These are phyloP conservation scores for Eristalinus sepulchralis DNA, from an alignment of 2,888 invertebrate genomes.

Conservation along the genomic window DNA sequence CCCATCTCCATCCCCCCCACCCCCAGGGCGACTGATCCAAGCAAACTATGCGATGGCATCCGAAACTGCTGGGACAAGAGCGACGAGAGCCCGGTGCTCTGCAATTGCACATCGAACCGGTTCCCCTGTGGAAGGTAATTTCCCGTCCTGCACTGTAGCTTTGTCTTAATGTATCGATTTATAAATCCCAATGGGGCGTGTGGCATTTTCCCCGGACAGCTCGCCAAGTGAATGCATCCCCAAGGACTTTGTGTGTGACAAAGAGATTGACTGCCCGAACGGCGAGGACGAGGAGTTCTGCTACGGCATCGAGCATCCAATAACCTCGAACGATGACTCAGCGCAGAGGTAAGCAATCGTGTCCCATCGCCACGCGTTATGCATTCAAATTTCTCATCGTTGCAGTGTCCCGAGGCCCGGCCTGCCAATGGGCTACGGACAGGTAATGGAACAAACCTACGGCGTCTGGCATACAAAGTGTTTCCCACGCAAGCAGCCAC, in stretches of 20 bases:
- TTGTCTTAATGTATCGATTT: not conserved
- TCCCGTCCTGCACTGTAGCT: not conserved
- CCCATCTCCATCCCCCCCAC: not conserved
- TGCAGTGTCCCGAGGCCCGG: constrained; percentile 41
- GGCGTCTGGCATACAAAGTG: constrained; percentile 89
- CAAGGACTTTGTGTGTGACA: constrained; percentile 89
- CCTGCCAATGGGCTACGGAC: constrained; percentile 81
- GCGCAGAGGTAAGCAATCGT: constrained; percentile 65
- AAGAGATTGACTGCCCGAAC: constrained; percentile 86
- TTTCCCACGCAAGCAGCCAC: constrained; percentile 83
- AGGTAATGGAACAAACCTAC: constrained; percentile 85
- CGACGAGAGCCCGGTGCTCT: constrained; percentile 87
- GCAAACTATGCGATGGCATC: constrained; percentile 88
- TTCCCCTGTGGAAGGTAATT: constrained; percentile 83
- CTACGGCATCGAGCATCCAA: constrained; percentile 81
- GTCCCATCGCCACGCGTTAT: not conserved
- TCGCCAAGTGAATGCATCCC: constrained; percentile 84
- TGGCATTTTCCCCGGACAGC: constrained; percentile 68
- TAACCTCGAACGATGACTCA: not conserved
- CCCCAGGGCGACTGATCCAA: constrained; percentile 84
- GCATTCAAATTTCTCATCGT: not conserved
- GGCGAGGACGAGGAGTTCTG: constrained; percentile 88
- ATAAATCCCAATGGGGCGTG: constrained; percentile 8
- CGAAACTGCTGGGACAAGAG: constrained; percentile 89
- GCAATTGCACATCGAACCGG: constrained; percentile 83